Evolutionary conservation across 2,888 invertebrate genomes (phyloP), one percentile per base, ranked within the genome.

Genomic region (Scaptomyza tumidula): DNA sequence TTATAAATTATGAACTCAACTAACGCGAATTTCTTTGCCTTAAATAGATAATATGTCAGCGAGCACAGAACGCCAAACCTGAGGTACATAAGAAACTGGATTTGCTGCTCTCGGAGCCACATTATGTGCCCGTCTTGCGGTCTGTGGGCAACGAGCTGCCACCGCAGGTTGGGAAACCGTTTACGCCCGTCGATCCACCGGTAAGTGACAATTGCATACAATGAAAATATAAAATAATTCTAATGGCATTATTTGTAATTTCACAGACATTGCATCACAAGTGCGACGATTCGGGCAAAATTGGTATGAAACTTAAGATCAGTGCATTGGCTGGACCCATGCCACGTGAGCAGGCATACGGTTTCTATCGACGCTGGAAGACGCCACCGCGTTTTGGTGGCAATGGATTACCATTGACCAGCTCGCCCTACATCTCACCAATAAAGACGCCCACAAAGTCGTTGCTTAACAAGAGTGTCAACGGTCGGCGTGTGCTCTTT

Each of bases 261-360:
- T 46, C 70, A 11, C 86, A 96, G 96, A 93, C 93, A 41, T 92
- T 95, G 54, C 45, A 70, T 37, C 48, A 53, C 0, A 76, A 66
- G 24, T 46, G 54, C 64, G 73, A 83, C 1, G 94, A 94, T 86
- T 89, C 80, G 10, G 95, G 96, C 91, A 95, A 95, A 0, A 91
- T 96, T 10, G 95, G 94, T 80, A 95, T 96, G 0, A 93, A 95
- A 49, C 90, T 95, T 79, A 96, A 96, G 93, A 96, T 97, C 75
- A 95, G 95, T 86, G 98, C 98, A 0, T 95, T 95, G 92, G 98
- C 98, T 9, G 98, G 98, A 0, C 98, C 98, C 16, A 98, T 98
- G 98, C 94, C 95, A 43, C 95, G 95, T 69, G 93, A 93, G 13
- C 94, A 94, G 57, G 97, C 97, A 0, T 93, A 90, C 76, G 92